Conservation (phyloP, 2,888 invertebrate species). For the Oscheius sp. region DNA sequence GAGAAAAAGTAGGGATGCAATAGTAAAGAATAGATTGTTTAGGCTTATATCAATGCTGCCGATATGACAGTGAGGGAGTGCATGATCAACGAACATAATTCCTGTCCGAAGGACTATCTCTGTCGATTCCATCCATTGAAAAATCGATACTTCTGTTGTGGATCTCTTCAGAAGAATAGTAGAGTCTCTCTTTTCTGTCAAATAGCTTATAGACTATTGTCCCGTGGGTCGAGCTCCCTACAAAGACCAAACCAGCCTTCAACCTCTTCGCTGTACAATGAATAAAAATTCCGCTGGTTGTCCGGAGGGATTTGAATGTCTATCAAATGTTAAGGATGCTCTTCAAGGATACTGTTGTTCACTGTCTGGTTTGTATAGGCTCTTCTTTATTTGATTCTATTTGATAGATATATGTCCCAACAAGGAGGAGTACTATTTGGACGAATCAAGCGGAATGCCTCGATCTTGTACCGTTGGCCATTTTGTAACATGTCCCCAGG, state of each 20-base stretch:
- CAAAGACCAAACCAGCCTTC: conserved; percentile 51
- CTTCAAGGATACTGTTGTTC: conserved; percentile 61
- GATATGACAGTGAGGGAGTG: conserved; percentile 59
- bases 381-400: not conserved
- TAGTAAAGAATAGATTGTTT: no score
- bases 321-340: conserved; percentile 53
- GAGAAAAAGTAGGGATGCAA: no score
- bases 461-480: conserved; percentile 57
- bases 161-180: conserved; percentile 42
- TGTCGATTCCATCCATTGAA: conserved; percentile 58
- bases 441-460: conserved; percentile 57
- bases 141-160: conserved; percentile 62
- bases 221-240: conserved; percentile 56
- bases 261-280: conserved; percentile 59
- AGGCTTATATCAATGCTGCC: conserved; percentile 63
- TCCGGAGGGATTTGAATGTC: conserved; percentile 57
- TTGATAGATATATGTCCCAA: conserved; percentile 56
- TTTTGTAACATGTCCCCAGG: conserved; percentile 56
- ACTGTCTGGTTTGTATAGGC: conserved; percentile 35
- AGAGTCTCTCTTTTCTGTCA: not conserved
- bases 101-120: conserved; percentile 58
- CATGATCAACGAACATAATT: conserved; percentile 56
- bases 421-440: conserved; percentile 57
- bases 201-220: conserved; percentile 46
- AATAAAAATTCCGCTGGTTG: conserved; percentile 53